phyloP scores from a whole-genome alignment of 2,113 vertebrate genomes.

The Hyaena hyaena region DNA sequence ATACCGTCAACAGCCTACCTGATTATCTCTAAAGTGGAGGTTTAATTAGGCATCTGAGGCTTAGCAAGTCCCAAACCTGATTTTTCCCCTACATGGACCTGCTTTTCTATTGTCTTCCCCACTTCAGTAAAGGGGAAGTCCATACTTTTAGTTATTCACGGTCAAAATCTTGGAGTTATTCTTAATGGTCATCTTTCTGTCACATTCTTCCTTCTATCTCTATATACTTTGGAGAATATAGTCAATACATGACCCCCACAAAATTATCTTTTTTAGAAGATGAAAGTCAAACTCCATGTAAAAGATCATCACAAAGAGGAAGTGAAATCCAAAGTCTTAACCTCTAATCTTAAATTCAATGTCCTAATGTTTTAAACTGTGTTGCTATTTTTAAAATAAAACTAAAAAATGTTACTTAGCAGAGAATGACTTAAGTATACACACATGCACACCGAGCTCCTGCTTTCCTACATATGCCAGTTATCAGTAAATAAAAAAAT shows the following conservation, averaged over 20 bases:
- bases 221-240: neutral
- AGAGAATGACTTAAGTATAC: conserved; percentile 11
- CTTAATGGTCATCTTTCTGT: neutral
- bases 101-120: neutral
- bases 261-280: conserved; percentile 51
- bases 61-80: conserved; percentile 4
- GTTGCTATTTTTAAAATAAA: neutral
- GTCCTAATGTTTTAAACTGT: neutral
- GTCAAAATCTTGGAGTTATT: conserved; percentile 7
- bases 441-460: neutral
- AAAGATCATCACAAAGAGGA: conserved; percentile 27
- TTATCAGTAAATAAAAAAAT: conserved; percentile 17
- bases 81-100: neutral
- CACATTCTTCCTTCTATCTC: neutral
- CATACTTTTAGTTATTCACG: neutral
- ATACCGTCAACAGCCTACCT: neutral
- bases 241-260: neutral
- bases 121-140: neutral
- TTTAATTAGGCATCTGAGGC: neutral
- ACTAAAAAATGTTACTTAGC: conserved; percentile 22
- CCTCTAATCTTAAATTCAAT: conserved; percentile 31
- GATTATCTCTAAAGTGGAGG: neutral
- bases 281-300: neutral
- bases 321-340: conserved; percentile 32
- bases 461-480: conserved; percentile 16